Evolutionary conservation across 2,888 invertebrate genomes (phyloP).

Genomic region (Polydrusus tereticollis): DNA sequence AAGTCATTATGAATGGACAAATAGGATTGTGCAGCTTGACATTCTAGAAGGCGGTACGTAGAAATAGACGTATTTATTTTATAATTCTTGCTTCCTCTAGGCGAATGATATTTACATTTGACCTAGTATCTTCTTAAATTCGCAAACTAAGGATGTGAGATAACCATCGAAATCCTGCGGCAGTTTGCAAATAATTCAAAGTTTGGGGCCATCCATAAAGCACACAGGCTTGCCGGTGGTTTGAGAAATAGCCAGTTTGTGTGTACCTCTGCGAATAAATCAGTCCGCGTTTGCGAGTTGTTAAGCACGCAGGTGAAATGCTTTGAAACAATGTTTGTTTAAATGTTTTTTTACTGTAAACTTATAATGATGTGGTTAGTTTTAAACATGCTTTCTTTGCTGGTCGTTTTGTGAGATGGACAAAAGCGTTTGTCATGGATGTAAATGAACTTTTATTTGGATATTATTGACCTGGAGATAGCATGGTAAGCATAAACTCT

Average conservation of each 20-base stretch:
- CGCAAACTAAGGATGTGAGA: conserved; percentile 13
- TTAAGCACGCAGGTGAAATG: conserved; percentile 18
- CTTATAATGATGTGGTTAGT: not conserved
- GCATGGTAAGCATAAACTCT: not conserved
- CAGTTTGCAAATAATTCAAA: conserved; percentile 26
- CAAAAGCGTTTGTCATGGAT: no score
- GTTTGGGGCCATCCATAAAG: conserved; percentile 29
- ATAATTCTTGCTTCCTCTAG: not conserved
- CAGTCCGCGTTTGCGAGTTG: conserved; percentile 27
- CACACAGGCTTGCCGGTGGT: conserved; percentile 27
- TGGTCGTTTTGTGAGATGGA: not conserved
- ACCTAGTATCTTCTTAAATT: conserved; percentile 12
- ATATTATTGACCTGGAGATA: not conserved
- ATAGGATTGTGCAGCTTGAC: no score
- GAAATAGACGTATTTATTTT: conserved; percentile 2
- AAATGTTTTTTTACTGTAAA: not conserved
- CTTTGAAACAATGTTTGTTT: conserved; percentile 17
- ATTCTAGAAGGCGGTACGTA: no score
- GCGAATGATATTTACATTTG: conserved; percentile 13
- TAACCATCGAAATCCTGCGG: conserved; percentile 22
- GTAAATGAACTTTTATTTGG: not conserved
- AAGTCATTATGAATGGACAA: no score
- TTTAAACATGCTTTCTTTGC: not conserved
- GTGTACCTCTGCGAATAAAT: conserved; percentile 22
- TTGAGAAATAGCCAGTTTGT: conserved; percentile 32